These are phyloP conservation scores for Proterorhinus semilunaris DNA, from an alignment of 2,113 vertebrate species.

Conservation along the genomic window DNA sequence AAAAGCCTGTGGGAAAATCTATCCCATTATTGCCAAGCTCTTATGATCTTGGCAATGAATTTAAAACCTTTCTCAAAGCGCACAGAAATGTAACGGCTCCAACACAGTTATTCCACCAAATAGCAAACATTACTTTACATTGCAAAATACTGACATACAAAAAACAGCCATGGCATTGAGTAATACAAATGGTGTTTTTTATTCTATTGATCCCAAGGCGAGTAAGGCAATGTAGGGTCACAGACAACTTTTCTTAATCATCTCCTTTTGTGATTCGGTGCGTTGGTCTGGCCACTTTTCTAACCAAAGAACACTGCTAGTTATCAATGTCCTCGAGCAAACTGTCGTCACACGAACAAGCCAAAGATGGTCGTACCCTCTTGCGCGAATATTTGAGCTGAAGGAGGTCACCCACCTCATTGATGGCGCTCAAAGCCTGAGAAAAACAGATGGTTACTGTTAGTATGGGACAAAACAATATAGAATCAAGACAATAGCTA, in stretches of 20 bases:
- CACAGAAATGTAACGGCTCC: too few species aligned
- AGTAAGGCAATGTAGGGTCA: slow-evolving; percentile 43
- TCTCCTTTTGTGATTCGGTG: neutral
- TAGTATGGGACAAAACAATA: slow-evolving; percentile 18
- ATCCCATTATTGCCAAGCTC: too few species aligned
- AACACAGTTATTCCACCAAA: neutral
- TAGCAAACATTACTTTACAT: slow-evolving; percentile 3
- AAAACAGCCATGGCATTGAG: neutral
- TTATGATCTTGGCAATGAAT: neutral
- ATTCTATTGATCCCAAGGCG: neutral
- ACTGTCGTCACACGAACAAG: slow-evolving; percentile 34
- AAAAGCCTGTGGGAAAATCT: too few species aligned
- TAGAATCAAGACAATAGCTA: slow-evolving; percentile 11
- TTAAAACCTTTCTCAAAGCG: too few species aligned
- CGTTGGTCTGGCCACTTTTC: slow-evolving; percentile 15
- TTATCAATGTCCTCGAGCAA: slow-evolving; percentile 58
- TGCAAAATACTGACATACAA: neutral
- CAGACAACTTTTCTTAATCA: slow-evolving; percentile 6
- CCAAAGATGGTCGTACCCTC: slow-evolving; percentile 34
- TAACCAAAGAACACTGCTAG: slow-evolving; percentile 29
- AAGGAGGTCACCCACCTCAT: slow-evolving; percentile 90
- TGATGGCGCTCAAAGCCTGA: slow-evolving; percentile 86
- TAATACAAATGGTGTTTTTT: slow-evolving; percentile 14
- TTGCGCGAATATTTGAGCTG: slow-evolving; percentile 91
- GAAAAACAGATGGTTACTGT: neutral